Evolutionary conservation across 2,113 vertebrate species (phyloP).

Genomic region (Callipepla californica): DNA sequence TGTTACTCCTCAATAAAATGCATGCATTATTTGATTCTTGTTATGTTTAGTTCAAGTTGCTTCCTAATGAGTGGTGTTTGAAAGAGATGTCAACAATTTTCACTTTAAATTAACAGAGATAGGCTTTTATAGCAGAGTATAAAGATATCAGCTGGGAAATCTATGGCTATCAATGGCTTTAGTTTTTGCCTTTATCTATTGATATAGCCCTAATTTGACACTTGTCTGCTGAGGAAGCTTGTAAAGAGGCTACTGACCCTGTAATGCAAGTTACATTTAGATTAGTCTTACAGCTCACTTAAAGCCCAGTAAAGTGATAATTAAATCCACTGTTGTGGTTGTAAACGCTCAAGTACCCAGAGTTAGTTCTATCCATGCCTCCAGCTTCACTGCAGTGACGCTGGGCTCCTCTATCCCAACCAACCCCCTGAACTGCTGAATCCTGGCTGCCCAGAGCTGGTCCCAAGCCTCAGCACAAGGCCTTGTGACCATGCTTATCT

Average conservation of each 20-base stretch:
- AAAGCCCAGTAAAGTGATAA: constrained; percentile 68
- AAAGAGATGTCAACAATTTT: constrained; percentile 76
- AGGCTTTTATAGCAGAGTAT: constrained; percentile 79
- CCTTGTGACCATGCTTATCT: neutral
- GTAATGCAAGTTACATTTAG: constrained; percentile 63
- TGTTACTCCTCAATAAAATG: constrained; percentile 69
- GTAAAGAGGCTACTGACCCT: constrained; percentile 69
- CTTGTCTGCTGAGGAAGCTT: constrained; percentile 65
- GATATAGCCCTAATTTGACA: constrained; percentile 76
- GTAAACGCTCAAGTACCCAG: constrained; percentile 52
- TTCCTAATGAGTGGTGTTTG: constrained; percentile 73
- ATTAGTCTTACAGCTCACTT: constrained; percentile 68
- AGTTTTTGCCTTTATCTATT: constrained; percentile 77
- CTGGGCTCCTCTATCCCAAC: neutral
- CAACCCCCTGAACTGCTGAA: neutral
- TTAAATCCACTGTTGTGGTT: constrained; percentile 72
- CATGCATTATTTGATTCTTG: constrained; percentile 61
- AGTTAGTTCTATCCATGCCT: constrained; percentile 32
- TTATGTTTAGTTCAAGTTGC: constrained; percentile 61
- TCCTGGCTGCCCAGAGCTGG: accelerated
- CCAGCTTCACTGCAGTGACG: neutral
- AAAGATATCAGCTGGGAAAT: constrained; percentile 79
- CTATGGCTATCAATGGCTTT: constrained; percentile 51
- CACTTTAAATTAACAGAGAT: constrained; percentile 77
- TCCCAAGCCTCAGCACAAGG: neutral